Base-by-base conservation (phyloP, 2,797 vertebrate genomes). In the Phrynocephalus guinanensis region DNA sequence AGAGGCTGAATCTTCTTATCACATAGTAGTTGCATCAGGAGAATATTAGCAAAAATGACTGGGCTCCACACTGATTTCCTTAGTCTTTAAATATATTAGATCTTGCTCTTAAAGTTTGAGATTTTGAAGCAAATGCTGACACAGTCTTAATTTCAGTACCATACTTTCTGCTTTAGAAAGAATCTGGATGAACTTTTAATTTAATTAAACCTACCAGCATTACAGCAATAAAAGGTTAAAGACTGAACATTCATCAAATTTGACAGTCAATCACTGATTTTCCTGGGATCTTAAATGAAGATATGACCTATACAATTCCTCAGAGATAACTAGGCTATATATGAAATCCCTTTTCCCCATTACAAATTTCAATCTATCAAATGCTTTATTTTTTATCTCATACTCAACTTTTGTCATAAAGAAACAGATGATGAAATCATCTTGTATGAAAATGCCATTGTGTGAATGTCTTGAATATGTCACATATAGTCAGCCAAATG, bases 201-300 rank as follows among this genome's bases (percentile, higher is more conserved):
- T 96, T 96, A 97, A 97, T 97, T 96, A 96, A 93, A 94, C 95
- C 95, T 97, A 92, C 93, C 92, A 96, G 95, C 91, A 94, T 88
- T 95, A 93, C 92, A 94, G 95, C 94, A 95, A 96, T 97, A 97
- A 96, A 96, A 95, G 94, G 91, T 94, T 95, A 97, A 96, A 96
- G 95, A 96, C 96, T 97, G 96, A 94, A 90, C 95, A 97, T 97
- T 97, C 95, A 95, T 97, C 95, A 97, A 91, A 94, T 92, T 86
- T 97, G 96, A 96, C 96, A 96, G 91, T 89, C 96, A 96, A 94
- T 97, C 96, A 96, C 94, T 96, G 91, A 95, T 81, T 92, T 94
- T 95, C 93, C 93, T 90, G 56, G 90, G 95, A 91, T 93, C 90
- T 93, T 94, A 96, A 96, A 96, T 96, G 92, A 96, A 96, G 60